Evolutionary conservation across 1,140 invertebrate genomes (phyloP), one percentile per base, ranked within the genome.

Genomic region (Drosophila lacteicornis): DNA sequence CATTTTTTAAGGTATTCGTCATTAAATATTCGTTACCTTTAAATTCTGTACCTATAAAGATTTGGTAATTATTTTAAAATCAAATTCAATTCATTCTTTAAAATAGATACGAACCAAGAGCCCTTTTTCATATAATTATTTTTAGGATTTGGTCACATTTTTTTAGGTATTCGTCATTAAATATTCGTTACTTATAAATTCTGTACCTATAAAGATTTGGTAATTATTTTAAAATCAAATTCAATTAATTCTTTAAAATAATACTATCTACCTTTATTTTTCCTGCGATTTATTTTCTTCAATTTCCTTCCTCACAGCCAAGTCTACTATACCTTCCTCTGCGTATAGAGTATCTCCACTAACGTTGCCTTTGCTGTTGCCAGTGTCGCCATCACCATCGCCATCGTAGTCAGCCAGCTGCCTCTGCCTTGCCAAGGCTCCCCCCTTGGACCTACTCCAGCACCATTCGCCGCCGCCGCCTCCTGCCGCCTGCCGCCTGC

Each of bases 331-430:
- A 51, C 40, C 11, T 40, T 30, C 36, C 33, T 15, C 15, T 53
- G n/a, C 7, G 1, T 4, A 9, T 43, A 77, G 63, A 4, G 75
- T 68, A 59, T 61, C n/a, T n/a, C 47, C 55, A 84, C 80, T 88
- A 75, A 88, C 81, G 85, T 88, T 90, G 84, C 84, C 82, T 80
- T 84, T 81, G 84, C 85, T 81, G 75, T 87, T 75, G 75, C 59
- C 76, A 70, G 66, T 71, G 76, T 79, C 57, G 75, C 75, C 75
- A 77, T 78, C 74, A 67, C 75, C 75, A 79, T 79, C 75, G 58
- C 74, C 74, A 69, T 77, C 57, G 75, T 79, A 59, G 77, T 76
- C 71, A 80, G 83, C 77, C 76, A 80, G 80, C 74, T 78, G 82
- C 77, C 76, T 58, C n/a, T 50, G 59, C 27, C 38, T 53, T 40